Percentiles rank a stretch among this genome's conserved stretches.
These are phyloP conservation scores for Microtus ochrogaster DNA, from an alignment of 2,113 vertebrate genomes.

Conservation along the genomic window DNA sequence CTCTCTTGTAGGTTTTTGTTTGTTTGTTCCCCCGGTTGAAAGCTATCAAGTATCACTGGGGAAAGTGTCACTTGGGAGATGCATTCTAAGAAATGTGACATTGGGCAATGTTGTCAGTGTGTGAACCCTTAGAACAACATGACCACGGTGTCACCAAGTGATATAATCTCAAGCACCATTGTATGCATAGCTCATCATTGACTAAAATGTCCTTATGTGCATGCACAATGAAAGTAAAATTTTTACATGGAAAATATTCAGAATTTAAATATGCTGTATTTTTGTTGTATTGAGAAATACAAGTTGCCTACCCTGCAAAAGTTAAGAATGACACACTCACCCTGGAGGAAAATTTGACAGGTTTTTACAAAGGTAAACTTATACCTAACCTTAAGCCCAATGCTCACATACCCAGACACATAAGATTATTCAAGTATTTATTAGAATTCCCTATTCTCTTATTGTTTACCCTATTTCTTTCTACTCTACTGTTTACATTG, in stretches of 20 bases:
- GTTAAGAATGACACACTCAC: neutral
- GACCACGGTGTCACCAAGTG: neutral
- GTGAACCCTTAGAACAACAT: neutral
- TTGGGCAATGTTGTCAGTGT: neutral
- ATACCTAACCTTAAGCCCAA: neutral
- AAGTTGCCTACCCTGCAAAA: neutral
- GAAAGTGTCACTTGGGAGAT: neutral
- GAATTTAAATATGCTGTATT: neutral
- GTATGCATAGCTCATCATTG: neutral
- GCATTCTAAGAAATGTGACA: neutral
- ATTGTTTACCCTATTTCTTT: neutral
- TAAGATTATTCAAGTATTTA: neutral
- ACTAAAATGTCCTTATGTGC: neutral
- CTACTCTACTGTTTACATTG: neutral
- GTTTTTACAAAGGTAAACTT: neutral
- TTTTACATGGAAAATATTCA: neutral
- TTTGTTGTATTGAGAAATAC: neutral
- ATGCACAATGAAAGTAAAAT: neutral
- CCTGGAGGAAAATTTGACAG: neutral
- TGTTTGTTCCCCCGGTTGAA: neutral
- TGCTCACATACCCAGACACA: neutral
- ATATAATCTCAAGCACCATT: neutral
- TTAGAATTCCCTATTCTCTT: neutral
- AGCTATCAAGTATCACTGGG: neutral
- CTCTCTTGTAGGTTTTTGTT: neutral